These are phyloP conservation scores for Eurytoma adleriae DNA, from an alignment of 2,888 invertebrate species.

Conservation along the genomic window DNA sequence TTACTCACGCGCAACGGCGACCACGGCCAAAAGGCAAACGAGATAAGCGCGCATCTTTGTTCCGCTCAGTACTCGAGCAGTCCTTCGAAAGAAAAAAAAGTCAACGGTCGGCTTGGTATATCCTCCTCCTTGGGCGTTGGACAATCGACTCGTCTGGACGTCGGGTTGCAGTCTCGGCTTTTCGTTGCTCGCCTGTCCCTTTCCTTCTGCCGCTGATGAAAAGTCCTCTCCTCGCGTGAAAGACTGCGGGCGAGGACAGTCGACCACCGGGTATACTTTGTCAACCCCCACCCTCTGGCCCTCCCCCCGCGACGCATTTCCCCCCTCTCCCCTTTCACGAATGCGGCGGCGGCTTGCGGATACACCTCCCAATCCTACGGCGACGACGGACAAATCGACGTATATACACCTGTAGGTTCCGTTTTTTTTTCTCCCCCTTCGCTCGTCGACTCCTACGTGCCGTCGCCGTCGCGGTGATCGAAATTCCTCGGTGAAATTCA, in stretches of 20 bases:
- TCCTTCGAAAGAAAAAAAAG: no score
- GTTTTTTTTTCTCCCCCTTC: no score
- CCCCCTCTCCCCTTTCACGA: slow-evolving; percentile 22
- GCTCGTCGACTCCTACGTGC: no score
- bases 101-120: no score
- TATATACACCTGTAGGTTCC: no score
- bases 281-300: slow-evolving; percentile 68
- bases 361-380: slow-evolving; percentile 6
- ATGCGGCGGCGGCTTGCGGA: neutral
- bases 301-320: slow-evolving; percentile 26
- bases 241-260: slow-evolving; percentile 69
- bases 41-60: slow-evolving; percentile 23
- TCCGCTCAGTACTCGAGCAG: no score
- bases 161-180: neutral
- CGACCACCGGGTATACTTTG: slow-evolving; percentile 71
- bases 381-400: neutral
- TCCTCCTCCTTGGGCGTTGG: no score
- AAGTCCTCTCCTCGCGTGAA: slow-evolving; percentile 68
- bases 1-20: slow-evolving; percentile 54
- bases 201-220: slow-evolving; percentile 58
- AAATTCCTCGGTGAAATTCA: no score
- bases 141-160: no score
- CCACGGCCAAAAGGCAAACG: slow-evolving; percentile 44
- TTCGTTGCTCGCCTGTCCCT: neutral
- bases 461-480: no score